Evolutionary conservation across 2,888 invertebrate genomes (phyloP).

Genomic region (Phengaris arion): DNA sequence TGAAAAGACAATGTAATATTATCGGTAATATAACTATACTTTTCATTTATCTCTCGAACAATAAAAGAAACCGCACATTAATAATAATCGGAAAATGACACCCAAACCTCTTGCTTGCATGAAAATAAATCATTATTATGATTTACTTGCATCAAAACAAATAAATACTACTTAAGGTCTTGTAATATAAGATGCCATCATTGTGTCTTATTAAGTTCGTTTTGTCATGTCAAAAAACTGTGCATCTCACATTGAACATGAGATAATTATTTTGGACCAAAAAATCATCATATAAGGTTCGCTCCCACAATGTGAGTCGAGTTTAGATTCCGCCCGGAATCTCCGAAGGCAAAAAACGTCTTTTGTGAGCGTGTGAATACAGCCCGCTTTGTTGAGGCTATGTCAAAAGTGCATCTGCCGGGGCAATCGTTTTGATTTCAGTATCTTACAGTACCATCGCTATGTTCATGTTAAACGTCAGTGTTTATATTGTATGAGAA

Average conservation of each 20-base stretch:
- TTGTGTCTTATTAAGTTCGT: neutral
- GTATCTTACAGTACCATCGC: conserved; percentile 43
- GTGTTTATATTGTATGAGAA: neutral
- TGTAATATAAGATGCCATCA: neutral
- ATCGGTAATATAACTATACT: no score
- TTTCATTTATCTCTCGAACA: no score
- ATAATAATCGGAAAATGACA: no score
- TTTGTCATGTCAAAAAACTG: conserved; percentile 8
- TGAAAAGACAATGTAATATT: no score
- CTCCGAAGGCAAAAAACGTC: conserved; percentile 58
- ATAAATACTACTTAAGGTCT: neutral
- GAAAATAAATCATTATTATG: no score
- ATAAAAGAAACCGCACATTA: no score
- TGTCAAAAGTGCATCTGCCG: conserved; percentile 67
- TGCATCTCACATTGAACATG: conserved; percentile 21
- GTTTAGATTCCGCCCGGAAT: conserved; percentile 64
- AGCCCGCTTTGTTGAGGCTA: conserved; percentile 56
- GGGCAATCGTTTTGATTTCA: conserved; percentile 55
- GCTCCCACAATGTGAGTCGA: conserved; percentile 66
- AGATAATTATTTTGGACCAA: conserved; percentile 39
- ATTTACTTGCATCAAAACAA: neutral
- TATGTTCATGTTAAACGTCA: conserved; percentile 7
- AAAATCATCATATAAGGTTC: conserved; percentile 46
- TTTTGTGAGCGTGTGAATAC: conserved; percentile 72
- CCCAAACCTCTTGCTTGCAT: no score